Evolutionary conservation across 2,797 vertebrate species (phyloP), one percentile per base, ranked within the genome.

Genomic region (Monodelphis domestica): DNA sequence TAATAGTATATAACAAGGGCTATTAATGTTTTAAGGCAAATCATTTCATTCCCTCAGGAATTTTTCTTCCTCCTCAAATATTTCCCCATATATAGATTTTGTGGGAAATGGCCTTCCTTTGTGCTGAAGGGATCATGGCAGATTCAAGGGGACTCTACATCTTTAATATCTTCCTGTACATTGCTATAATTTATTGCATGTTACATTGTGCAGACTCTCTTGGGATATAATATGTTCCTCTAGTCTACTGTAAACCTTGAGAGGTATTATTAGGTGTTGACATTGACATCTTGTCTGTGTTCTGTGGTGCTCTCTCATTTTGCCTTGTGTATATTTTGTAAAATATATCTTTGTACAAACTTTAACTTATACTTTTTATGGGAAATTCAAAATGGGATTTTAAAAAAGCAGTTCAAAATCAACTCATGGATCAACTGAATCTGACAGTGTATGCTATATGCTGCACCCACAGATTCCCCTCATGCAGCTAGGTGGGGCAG

Each of bases 321-420:
- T 98, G 1, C 97, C 98, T 98, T 96, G 96, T 98, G 98, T 98
- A 98, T 97, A 98, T 98, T 98, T 98, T 98, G 98, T 98, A 98
- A 98, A 96, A 98, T 98, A 98, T 87, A 97, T 97, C 98, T 98
- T 98, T 98, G 98, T 98, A 98, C 98, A 98, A 98, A 98, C 97
- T 98, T 98, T 98, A 30, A 15, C 12, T 63, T 63, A n/a, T 33
- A 63, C 17, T n/a, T 63, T 33, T 78, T 24, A 78, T 10, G 63
- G 78, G 38, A 70, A 70, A 12, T 38, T 70, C 63, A 70, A 38
- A 70, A 38, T 2, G 38, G 38, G n/a, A 21, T 1, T 5, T 38
- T 78, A 21, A n/a, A 70, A 78, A 78, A 78, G 17, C 11, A 78
- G 63, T 78, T 45, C 63, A 78, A 78, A 78, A 45, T 78, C n/a